These are phyloP conservation scores for Ptychadena robeensis DNA, from an alignment of 2,797 vertebrate species.

Conservation along the genomic window DNA sequence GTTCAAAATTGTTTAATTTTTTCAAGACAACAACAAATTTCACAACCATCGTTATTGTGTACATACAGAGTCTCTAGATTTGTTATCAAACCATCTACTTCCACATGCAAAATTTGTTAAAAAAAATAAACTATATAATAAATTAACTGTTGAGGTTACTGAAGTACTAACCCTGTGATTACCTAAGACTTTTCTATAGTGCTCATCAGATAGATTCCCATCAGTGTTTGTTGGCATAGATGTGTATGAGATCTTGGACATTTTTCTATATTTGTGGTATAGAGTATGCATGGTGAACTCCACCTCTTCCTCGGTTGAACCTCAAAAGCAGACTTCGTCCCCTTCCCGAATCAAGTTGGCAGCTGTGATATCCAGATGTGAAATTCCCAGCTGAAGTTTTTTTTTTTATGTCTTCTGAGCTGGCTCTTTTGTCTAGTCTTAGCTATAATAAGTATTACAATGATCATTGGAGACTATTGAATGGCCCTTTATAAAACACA, in stretches of 20 bases:
- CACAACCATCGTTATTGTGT: no score
- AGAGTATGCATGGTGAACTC: slow-evolving; percentile 36
- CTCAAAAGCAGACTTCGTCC: slow-evolving; percentile 40
- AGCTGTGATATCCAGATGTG: slow-evolving; percentile 39
- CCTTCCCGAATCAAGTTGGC: slow-evolving; percentile 37
- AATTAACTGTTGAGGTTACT: not conserved
- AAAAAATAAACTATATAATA: not conserved
- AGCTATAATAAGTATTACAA: slow-evolving; percentile 16
- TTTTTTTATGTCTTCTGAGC: slow-evolving; percentile 39
- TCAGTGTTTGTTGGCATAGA: slow-evolving; percentile 23
- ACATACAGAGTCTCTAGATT: no score
- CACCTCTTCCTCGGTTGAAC: slow-evolving; percentile 51
- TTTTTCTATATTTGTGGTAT: slow-evolving; percentile 34
- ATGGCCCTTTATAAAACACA: slow-evolving; percentile 12
- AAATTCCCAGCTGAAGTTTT: slow-evolving; percentile 38
- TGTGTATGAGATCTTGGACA: not conserved
- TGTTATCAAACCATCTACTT: no score
- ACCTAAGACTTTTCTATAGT: not conserved
- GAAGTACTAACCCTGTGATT: not conserved
- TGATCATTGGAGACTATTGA: slow-evolving; percentile 15
- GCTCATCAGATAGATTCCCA: slow-evolving; percentile 7
- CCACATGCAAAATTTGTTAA: not conserved
- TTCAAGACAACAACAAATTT: no score
- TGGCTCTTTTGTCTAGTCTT: slow-evolving; percentile 33
- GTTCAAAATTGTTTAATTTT: no score